Conservation (phyloP, 1,140 invertebrate species). For the Babylonia areolata region DNA sequence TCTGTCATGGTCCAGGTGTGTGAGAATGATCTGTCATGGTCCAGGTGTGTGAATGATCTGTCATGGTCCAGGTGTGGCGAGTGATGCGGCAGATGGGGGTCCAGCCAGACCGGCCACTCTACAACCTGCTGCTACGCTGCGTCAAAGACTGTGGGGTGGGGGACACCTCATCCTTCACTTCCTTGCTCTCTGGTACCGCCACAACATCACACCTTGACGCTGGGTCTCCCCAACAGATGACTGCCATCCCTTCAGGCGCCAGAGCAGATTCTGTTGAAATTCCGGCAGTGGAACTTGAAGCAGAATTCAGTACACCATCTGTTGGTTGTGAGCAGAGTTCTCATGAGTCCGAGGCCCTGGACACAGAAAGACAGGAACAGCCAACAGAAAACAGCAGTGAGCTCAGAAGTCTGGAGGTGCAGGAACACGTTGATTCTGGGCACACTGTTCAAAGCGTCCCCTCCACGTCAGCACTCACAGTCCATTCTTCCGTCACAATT, state of each 20-base stretch:
- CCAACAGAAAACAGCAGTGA: background rate
- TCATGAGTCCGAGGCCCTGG: background rate
- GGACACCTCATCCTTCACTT: conserved; percentile 57
- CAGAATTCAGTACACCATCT: background rate
- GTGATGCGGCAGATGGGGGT: conserved; percentile 84
- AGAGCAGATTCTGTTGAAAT: background rate
- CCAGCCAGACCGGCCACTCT: conserved; percentile 83
- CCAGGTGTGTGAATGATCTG: background rate
- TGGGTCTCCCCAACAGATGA: background rate
- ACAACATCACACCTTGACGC: too few species aligned
- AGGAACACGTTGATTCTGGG: background rate
- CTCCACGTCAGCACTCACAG: background rate
- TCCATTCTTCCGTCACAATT: background rate
- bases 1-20: too few species aligned
- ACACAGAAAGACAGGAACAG: background rate
- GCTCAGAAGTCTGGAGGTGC: background rate
- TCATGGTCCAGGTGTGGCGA: conserved; percentile 82
- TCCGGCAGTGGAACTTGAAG: background rate
- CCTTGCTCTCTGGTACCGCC: background rate
- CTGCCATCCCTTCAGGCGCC: background rate
- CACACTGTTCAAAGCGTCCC: background rate
- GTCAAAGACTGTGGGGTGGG: conserved; percentile 88
- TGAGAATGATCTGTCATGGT: too few species aligned
- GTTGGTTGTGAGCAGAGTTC: background rate
- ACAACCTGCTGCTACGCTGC: conserved; percentile 87